Base-by-base conservation (phyloP, 2,888 invertebrate species). In the Spatulosminthurus flaviceps region DNA sequence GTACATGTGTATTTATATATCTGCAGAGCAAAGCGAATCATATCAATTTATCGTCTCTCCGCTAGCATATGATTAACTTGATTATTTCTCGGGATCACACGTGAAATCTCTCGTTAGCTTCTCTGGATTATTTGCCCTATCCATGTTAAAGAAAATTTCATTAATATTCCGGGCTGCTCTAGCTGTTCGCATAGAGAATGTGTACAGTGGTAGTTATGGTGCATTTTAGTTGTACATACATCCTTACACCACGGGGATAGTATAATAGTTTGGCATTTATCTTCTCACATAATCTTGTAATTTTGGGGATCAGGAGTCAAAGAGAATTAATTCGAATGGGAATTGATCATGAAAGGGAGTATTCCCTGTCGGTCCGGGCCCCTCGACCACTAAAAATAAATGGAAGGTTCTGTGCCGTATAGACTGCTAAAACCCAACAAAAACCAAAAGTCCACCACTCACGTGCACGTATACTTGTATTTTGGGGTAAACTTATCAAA, bases 51-150 rank as follows among this genome's bases (percentile, higher is more conserved):
- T n/a, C n/a, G 24, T 11, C 19, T 21, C 43, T 51, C 16, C 16
- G 5, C 19, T 69, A 11, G 26, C 19, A 26, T 26, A 72, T 72
- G 43, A 70, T 70, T 41, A 70, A 22, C 41, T 29, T 41, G 29
- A 70, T 70, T 70, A 29, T 70, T 70, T 51, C 51, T 70, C 42
- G 21, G n/a, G 42, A 70, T 70, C 42, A 19, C 70, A 70, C 70
- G 51, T 72, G 51, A 72, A 72, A 72, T 51, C 72, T 43, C 51
- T 43, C n/a, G 69, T 69, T 69, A 69, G 34, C 34, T 69, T 21
- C 29, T 51, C 51, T 28, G 21, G 69, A 69, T 69, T 28, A 69
- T n/a, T 69, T 1, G 29, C n/a, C n/a, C 29, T 69, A 9, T 34
- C 69, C 29, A 69, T 69, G 29, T n/a, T n/a, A n/a, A 19, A 69